phyloP scores from a whole-genome alignment of 53 echinoderm and acorn worm genomes.

The Apostichopus leukothele region DNA sequence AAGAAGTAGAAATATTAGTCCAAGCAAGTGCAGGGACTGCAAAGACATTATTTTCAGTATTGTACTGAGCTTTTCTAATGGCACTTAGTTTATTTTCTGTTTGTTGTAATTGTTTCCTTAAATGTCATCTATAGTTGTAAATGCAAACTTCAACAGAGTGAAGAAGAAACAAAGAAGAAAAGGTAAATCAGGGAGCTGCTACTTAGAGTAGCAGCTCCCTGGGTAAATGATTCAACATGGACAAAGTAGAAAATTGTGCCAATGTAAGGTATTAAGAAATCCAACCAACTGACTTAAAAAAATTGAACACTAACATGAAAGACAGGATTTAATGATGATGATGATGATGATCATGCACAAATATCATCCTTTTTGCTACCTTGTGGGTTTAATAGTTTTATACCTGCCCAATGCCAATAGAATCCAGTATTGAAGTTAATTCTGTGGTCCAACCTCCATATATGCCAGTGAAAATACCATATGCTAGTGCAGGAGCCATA shows the following conservation, averaged over 20 bases:
- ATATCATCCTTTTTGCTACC: not conserved
- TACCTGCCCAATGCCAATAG: conserved; percentile 1
- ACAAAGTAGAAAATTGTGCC: not conserved
- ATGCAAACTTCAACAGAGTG: conserved; percentile 13
- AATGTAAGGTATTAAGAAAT: too few relatives aligned
- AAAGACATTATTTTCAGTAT: conserved; percentile 13
- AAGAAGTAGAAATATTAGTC: conserved; percentile 13
- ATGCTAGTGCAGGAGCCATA: conserved; percentile 71
- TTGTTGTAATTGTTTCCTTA: conserved; percentile 1
- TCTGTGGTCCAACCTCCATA: conserved; percentile 74
- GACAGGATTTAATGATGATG: too few relatives aligned
- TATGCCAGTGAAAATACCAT: conserved; percentile 66
- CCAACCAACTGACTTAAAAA: not conserved
- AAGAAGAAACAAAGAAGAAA: conserved; percentile 13
- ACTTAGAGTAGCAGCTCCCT: too few relatives aligned
- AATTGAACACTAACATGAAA: too few relatives aligned
- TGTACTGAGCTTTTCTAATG: conserved; percentile 13
- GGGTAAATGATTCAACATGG: too few relatives aligned
- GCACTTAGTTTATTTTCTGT: conserved; percentile 7
- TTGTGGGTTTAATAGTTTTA: not conserved
- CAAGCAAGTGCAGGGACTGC: conserved; percentile 7
- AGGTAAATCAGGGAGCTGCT: not conserved
- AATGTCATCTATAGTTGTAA: conserved; percentile 7
- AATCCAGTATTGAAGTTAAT: conserved; percentile 60
- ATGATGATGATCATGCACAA: too few relatives aligned